Conservation (phyloP, 2,888 invertebrate species). For the Elegia similella region DNA sequence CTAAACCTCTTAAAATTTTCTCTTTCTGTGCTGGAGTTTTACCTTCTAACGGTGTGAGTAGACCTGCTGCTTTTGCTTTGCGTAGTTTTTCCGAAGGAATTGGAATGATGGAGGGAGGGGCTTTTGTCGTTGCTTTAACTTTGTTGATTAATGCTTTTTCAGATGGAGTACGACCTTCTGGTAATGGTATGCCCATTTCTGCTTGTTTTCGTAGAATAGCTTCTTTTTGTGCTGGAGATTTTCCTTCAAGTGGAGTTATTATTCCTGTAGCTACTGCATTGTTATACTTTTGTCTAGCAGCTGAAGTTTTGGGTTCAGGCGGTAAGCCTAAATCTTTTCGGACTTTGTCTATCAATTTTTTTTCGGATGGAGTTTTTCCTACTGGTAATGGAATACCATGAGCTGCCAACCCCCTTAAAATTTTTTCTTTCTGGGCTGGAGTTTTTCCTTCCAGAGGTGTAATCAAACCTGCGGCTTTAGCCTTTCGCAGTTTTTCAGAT, state of each 20-base stretch:
- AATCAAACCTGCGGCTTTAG: constrained; percentile 21
- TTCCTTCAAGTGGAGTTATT: constrained; percentile 31
- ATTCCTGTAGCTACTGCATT: constrained; percentile 33
- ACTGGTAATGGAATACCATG: constrained; percentile 33
- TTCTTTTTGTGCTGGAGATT: constrained; percentile 34
- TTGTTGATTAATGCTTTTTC: constrained; percentile 32
- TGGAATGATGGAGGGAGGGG: neutral
- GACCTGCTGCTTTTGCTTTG: constrained; percentile 27
- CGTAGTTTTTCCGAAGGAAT: constrained; percentile 26
- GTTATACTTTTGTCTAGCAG: constrained; percentile 30
- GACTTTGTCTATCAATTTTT: constrained; percentile 25
- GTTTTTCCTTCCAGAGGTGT: constrained; percentile 27
- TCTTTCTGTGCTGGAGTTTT: constrained; percentile 38
- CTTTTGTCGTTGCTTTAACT: constrained; percentile 24
- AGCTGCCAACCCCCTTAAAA: constrained; percentile 18
- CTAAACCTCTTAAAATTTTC: constrained; percentile 33
- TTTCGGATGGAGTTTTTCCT: constrained; percentile 30
- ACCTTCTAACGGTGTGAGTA: constrained; percentile 36
- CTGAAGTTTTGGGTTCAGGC: constrained; percentile 24
- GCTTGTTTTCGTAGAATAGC: constrained; percentile 26
- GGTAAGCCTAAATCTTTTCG: constrained; percentile 25
- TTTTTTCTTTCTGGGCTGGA: constrained; percentile 26
- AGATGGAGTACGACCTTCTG: constrained; percentile 30
- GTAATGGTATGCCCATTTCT: constrained; percentile 26
- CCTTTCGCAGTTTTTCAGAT: constrained; percentile 22